A percentile compares a stretch with the other conserved stretches of the same genome.
Conservation (phyloP, 2,888 invertebrate species). For the Microdon myrmicae region DNA sequence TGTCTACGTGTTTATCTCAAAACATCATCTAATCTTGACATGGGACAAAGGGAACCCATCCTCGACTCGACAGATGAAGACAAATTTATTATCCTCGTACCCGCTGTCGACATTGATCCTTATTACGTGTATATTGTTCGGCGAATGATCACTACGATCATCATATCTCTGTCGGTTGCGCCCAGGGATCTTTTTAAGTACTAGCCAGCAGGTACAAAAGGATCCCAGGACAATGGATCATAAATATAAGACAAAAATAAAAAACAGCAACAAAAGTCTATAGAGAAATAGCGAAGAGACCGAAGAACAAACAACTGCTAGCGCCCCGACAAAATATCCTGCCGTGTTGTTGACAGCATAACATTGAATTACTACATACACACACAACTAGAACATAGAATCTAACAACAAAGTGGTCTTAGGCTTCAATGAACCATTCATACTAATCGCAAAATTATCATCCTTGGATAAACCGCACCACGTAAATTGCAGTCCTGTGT, state of each 20-base stretch:
- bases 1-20: conserved; percentile 41
- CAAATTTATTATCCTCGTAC: conserved; percentile 48
- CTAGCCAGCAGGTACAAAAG: conserved; percentile 26
- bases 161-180: conserved; percentile 5
- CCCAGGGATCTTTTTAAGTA: conserved; percentile 9
- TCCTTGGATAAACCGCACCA: conserved; percentile 45
- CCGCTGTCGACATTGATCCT: conserved; percentile 20
- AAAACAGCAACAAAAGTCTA: not conserved
- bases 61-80: conserved; percentile 50
- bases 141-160: conserved; percentile 41
- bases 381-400: conserved; percentile 28
- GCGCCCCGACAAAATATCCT: conserved; percentile 44
- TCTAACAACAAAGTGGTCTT: conserved; percentile 38
- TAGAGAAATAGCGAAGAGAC: conserved; percentile 9
- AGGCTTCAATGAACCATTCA: conserved; percentile 40
- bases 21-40: conserved; percentile 51
- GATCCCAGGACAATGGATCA: conserved; percentile 18
- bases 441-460: conserved; percentile 52
- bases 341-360: conserved; percentile 32
- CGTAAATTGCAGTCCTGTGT: conserved; percentile 37
- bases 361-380: no score
- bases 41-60: conserved; percentile 30
- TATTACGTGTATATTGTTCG: conserved; percentile 25
- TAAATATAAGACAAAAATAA: no score
- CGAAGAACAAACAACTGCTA: conserved; percentile 21